Conservation (phyloP, 2,797 vertebrate genomes). For the Momotus momota region DNA sequence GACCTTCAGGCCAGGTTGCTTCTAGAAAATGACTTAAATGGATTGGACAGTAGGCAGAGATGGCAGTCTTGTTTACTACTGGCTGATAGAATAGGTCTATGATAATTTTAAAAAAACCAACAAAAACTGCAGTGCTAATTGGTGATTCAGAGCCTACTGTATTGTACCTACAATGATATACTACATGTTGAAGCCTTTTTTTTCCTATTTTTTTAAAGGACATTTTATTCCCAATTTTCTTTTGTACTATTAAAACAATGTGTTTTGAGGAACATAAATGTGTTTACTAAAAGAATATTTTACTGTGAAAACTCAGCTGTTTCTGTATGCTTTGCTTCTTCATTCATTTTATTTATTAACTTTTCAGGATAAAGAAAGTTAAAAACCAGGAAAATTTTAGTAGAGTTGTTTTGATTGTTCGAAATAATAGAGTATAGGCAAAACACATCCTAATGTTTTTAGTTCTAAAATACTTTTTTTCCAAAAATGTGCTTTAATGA, state of each 20-base stretch:
- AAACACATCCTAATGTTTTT: neutral
- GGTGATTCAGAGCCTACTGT: neutral
- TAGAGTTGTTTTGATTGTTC: neutral
- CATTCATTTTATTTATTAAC: neutral
- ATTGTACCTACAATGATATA: neutral
- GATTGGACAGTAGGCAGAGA: conserved; percentile 45
- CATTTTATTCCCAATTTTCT: neutral
- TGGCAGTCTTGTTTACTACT: conserved; percentile 75
- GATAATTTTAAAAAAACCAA: conserved; percentile 60
- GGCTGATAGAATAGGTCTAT: conserved; percentile 72
- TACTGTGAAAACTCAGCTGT: neutral
- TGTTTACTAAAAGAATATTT: neutral
- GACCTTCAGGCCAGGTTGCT: conserved; percentile 77
- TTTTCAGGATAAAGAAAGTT: neutral
- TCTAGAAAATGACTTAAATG: conserved; percentile 74
- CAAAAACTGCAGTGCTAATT: neutral
- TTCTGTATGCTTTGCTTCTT: neutral
- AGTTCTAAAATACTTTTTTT: neutral
- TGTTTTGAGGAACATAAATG: neutral
- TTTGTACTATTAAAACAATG: neutral
- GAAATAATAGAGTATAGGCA: neutral
- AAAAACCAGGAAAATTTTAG: neutral
- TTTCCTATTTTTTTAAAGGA: neutral
- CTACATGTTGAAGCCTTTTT: neutral
- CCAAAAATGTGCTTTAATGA: neutral